phyloP scores from a whole-genome alignment of 2,797 vertebrate genomes.

The Cynopterus sphinx region DNA sequence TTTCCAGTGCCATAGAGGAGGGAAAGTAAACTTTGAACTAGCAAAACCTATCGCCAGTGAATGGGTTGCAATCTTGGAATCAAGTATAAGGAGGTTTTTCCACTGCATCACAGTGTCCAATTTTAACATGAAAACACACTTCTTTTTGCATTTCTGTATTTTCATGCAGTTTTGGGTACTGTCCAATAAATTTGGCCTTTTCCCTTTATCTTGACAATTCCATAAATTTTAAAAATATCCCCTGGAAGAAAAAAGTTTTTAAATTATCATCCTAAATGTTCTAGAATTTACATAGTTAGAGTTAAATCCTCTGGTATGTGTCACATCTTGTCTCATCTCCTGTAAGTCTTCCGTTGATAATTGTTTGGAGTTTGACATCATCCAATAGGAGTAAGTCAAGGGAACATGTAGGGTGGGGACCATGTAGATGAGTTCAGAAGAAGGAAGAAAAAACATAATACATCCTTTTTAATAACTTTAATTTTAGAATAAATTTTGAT shows the following conservation, averaged over 20 bases:
- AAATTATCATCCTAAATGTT: neutral
- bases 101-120: neutral
- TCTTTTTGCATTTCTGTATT: neutral
- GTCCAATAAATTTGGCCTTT: neutral
- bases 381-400: neutral
- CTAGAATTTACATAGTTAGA: neutral
- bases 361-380: neutral
- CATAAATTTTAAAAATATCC: neutral
- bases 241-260: neutral
- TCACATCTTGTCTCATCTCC: neutral
- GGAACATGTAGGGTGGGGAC: neutral
- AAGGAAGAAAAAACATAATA: neutral
- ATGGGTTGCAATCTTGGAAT: neutral
- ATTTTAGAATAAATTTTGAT: neutral
- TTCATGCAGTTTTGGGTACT: neutral
- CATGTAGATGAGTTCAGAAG: neutral
- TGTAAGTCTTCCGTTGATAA: neutral
- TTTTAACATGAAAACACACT: neutral
- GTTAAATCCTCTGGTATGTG: neutral
- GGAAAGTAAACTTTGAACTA: neutral
- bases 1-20: neutral
- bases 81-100: neutral
- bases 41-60: neutral
- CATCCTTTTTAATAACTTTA: neutral
- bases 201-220: neutral